Evolutionary conservation across 2,113 vertebrate genomes (phyloP).

Genomic region (Bubo bubo): DNA sequence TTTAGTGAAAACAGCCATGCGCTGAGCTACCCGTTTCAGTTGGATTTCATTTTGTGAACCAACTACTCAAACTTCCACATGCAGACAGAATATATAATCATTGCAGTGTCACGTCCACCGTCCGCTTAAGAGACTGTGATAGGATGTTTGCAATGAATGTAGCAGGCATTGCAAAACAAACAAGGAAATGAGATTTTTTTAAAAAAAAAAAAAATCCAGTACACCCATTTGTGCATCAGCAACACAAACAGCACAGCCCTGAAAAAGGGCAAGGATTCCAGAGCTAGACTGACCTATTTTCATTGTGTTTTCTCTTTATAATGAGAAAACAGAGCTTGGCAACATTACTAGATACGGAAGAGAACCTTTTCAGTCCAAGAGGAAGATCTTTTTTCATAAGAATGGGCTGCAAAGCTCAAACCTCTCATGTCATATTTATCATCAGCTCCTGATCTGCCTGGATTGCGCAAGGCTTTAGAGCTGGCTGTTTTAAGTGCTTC

Average conservation of each 20-base stretch:
- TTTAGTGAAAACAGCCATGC: neutral
- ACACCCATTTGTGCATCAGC: neutral
- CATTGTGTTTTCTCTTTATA: neutral
- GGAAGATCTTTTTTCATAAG: neutral
- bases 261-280: neutral
- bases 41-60: neutral
- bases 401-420: neutral
- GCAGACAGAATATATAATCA: neutral
- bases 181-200: neutral
- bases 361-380: neutral
- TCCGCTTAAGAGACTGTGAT: neutral
- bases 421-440: neutral
- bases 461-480: neutral
- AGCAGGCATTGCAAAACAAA: neutral
- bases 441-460: neutral
- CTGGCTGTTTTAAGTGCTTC: slow-evolving; percentile 29
- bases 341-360: neutral
- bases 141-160: neutral
- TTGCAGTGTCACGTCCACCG: neutral
- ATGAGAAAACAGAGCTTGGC: neutral
- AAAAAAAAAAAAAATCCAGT: neutral
- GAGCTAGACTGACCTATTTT: neutral
- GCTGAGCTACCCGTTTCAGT: neutral
- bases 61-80: neutral
- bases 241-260: neutral